phyloP scores from a whole-genome alignment of 2,113 vertebrate species.

The Monopterus albus region DNA sequence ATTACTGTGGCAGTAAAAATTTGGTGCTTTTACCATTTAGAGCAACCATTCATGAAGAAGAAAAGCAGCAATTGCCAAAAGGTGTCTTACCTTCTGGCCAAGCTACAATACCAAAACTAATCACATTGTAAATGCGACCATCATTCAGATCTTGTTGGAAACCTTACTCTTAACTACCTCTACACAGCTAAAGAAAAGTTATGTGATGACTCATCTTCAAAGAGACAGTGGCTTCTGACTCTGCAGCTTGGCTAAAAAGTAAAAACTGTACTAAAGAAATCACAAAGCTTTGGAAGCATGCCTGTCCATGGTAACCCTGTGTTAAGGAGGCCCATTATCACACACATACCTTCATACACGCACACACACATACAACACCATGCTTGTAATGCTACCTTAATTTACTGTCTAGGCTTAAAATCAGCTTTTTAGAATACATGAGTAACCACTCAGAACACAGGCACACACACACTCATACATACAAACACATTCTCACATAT shows the following conservation, averaged over 20 bases:
- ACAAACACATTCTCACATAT: constrained; percentile 49
- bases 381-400: constrained; percentile 82
- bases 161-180: constrained; percentile 36
- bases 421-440: constrained; percentile 77
- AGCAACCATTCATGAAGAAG: constrained; percentile 49
- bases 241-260: constrained; percentile 71
- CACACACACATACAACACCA: constrained; percentile 40
- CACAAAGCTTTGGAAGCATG: constrained; percentile 81
- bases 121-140: constrained; percentile 24
- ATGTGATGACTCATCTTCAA: constrained; percentile 34
- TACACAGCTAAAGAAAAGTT: constrained; percentile 23
- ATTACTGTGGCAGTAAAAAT: constrained; percentile 51
- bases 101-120: constrained; percentile 36
- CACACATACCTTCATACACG: constrained; percentile 31
- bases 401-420: constrained; percentile 80
- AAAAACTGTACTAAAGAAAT: constrained; percentile 69
- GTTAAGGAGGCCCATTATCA: constrained; percentile 75
- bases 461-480: constrained; percentile 27
- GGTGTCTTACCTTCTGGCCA: constrained; percentile 35
- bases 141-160: constrained; percentile 36
- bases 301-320: constrained; percentile 78
- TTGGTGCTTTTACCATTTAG: constrained; percentile 69
- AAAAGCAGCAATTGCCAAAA: constrained; percentile 66
- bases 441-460: constrained; percentile 54
- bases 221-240: constrained; percentile 56